These are phyloP conservation scores for Herpailurus yagouaroundi DNA, from an alignment of 2,113 vertebrate genomes.

Conservation along the genomic window DNA sequence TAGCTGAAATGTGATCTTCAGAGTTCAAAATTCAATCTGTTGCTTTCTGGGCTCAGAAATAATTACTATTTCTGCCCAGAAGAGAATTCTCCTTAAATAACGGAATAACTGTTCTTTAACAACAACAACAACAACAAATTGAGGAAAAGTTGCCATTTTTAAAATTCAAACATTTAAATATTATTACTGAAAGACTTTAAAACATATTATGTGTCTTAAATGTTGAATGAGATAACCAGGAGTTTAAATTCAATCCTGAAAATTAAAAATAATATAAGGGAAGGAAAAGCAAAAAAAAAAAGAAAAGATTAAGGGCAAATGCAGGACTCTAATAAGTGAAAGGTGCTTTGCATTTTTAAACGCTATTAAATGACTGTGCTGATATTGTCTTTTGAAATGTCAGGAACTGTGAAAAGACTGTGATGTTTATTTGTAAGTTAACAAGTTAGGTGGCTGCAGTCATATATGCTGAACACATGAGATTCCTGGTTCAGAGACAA, in stretches of 20 bases:
- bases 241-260: constrained; percentile 5
- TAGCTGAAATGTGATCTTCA: neutral
- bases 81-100: constrained; percentile 1
- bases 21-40: constrained; percentile 53
- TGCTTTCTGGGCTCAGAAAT: constrained; percentile 11
- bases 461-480: neutral
- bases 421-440: neutral
- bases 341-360: neutral
- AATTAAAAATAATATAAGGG: neutral
- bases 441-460: neutral
- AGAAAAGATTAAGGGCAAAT: neutral
- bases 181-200: neutral
- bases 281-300: neutral
- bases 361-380: neutral
- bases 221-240: constrained; percentile 8
- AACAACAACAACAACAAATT: neutral
- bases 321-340: neutral
- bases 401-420: neutral
- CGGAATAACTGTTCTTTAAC: neutral
- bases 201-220: neutral
- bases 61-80: constrained; percentile 23
- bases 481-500: neutral
- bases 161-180: constrained; percentile 35
- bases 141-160: constrained; percentile 1
- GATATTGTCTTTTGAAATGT: constrained; percentile 25